Base-by-base conservation (phyloP, 2,113 vertebrate species). In the Microtus oregoni region DNA sequence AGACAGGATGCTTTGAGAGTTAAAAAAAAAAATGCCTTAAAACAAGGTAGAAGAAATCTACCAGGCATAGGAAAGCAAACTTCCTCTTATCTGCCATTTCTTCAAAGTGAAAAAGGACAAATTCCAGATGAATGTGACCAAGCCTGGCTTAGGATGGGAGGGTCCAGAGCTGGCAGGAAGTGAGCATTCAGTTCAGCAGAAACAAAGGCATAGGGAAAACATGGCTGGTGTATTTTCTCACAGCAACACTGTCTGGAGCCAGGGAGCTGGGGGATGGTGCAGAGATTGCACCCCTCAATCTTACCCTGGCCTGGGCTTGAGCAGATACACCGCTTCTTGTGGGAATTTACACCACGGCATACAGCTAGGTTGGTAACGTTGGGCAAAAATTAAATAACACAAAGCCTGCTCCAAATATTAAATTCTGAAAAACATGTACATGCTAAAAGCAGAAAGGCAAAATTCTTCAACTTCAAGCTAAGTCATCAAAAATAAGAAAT, bases 1-100 rank as follows among this genome's bases (percentile, higher is more conserved):
- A 95, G 52, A 87, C 76, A 93, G 75, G 78, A 94, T 88, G 90
- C 79, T 96, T 93, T 30, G n/a, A 81, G 83, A 78, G 50, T 44
- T 58, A 2, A 58, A 92, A 88, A 92, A n/a, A n/a, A 88, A 93
- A 97, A 96, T 73, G 38, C 67, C 87, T 89, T 41, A 32, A 44
- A 94, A 90, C 44, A 89, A 35, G 61, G 35, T 94, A 15, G 70
- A 93, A 47, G 50, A 82, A 67, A 79, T 73, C 78, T 89, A 68
- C 75, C 67, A 55, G 41, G 30, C 68, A n/a, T 22, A 65, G 63
- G 72, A 86, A 94, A 78, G 81, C 24, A 86, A 78, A 15, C 15
- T 92, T 96, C 89, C 73, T 67, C 58, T 14, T 55, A 15, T 61
- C 73, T 92, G 52, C 47, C 58, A 78, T 85, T 90, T 94, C 87